These are phyloP conservation scores for Rhinatrema bivittatum DNA, from an alignment of 2,797 vertebrate species.

Conservation along the genomic window DNA sequence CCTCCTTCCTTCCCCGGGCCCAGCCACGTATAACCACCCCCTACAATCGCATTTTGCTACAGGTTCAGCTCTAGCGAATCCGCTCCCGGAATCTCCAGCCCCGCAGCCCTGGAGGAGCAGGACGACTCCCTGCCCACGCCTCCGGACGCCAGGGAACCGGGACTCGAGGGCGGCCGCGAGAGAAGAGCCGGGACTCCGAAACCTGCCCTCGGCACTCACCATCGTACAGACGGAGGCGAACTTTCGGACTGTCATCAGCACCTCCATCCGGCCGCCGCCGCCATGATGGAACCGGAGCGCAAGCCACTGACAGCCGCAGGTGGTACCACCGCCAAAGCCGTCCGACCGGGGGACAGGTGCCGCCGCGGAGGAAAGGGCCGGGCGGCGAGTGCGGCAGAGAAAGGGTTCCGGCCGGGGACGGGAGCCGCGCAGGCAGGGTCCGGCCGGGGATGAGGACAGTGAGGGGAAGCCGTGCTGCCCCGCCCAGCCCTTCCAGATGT, in stretches of 20 bases:
- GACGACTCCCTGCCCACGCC: too few relatives aligned
- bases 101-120: background rate
- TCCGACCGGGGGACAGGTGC: slow-evolving; percentile 46
- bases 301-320: slow-evolving; percentile 54
- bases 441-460: background rate
- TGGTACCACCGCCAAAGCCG: slow-evolving; percentile 19
- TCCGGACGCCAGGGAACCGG: too few relatives aligned
- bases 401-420: slow-evolving; percentile 1
- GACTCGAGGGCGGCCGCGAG: too few relatives aligned
- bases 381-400: too few relatives aligned
- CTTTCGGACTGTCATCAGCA: slow-evolving; percentile 92
- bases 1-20: too few relatives aligned
- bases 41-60: too few relatives aligned
- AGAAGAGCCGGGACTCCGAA: too few relatives aligned
- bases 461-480: too few relatives aligned
- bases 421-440: background rate
- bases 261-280: slow-evolving; percentile 72
- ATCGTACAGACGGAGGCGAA: slow-evolving; percentile 95
- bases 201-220: slow-evolving; percentile 48
- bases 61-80: too few relatives aligned
- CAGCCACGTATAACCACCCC: too few relatives aligned
- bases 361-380: slow-evolving; percentile 1
- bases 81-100: background rate
- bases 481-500: too few relatives aligned
- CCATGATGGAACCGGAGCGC: slow-evolving; percentile 11